Evolutionary conservation across 2,888 invertebrate species (phyloP), one percentile per base, ranked within the genome.

Genomic region (Ectropis crepuscularia): DNA sequence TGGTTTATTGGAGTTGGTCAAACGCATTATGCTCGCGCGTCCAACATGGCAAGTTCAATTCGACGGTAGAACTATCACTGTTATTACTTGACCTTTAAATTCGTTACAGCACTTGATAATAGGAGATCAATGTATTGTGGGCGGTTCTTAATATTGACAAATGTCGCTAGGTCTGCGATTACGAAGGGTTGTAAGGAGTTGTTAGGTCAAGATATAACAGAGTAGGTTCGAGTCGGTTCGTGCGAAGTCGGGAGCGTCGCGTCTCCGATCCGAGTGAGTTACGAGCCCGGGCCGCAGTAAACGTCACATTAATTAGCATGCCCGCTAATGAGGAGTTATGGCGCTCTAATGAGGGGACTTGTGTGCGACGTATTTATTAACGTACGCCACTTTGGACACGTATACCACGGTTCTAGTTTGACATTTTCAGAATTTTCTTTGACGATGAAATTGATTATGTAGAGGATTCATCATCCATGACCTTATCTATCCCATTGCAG

Each of bases 271-370:
- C 48, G 68, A 73, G 71, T 74, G 74, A 80, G 78, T 79, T 78
- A 78, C 72, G 73, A 83, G 80, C 79, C 80, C 75, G 68, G 82
- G 77, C 79, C 81, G 82, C 88, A 89, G 89, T 89, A 89, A 90
- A 88, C 86, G 91, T 91, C 91, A 88, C 89, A 85, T 91, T 92
- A 92, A 92, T 92, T 92, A 91, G 90, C 90, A 87, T 87, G 85
- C 79, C 86, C 88, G 78, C 90, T 92, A 92, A 92, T 92, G 92
- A 92, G 90, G 89, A 92, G 88, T 92, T 92, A 92, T 91, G 89
- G 89, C 82, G 82, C 85, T 87, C 89, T 91, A 92, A 92, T 91
- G 90, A 92, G 89, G 85, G 85, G 87, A 87, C 86, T 86, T 72
- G 70, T 74, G 65, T 65, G 61, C 68, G 72, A 73, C 71, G 73